Evolutionary conservation across 2,888 invertebrate genomes (phyloP), one percentile per base, ranked within the genome.

Genomic region (Nebria salina): DNA sequence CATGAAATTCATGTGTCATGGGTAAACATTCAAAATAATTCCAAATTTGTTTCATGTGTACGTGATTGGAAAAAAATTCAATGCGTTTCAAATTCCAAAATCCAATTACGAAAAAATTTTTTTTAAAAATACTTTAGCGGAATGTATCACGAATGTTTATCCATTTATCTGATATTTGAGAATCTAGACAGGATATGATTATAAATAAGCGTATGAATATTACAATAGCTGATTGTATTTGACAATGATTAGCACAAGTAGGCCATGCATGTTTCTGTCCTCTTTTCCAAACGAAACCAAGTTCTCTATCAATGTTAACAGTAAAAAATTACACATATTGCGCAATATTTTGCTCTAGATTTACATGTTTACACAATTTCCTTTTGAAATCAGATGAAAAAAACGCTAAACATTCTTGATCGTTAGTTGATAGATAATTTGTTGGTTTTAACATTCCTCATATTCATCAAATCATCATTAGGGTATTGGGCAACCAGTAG

Each of bases 231-330:
- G 66, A 76, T 76, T 68, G 68, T 68, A 68, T 25, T 77, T 77
- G 77, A 72, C 77, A 77, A 65, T 65, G 26, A 54, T 77, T 72
- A 43, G 11, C 25, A 41, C 9, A 77, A 77, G 77, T 77, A 77
- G 77, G 77, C 77, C 77, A 77, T 72, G 72, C 72, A 70, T 70
- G 25, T 25, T 65, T 73, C 20, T 72, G 77, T 65, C 9, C 65
- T 26, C 34, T 34, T 13, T 15, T 26, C 54, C 54, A 54, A 54
- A 54, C 54, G 54, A 54, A 54, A 54, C 42, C 77, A 77, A 77
- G 77, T 77, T 77, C 77, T 77, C 43, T 77, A 77, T 77, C 77
- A 77, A 70, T 70, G 68, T 54, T 64, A 41, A 26, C 74, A 75
- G 74, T 64, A 75, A 72, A 75, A 75, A 75, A 54, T 25, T 41